phyloP scores from a whole-genome alignment of 2,797 vertebrate species.

The Urophycis tenuis region DNA sequence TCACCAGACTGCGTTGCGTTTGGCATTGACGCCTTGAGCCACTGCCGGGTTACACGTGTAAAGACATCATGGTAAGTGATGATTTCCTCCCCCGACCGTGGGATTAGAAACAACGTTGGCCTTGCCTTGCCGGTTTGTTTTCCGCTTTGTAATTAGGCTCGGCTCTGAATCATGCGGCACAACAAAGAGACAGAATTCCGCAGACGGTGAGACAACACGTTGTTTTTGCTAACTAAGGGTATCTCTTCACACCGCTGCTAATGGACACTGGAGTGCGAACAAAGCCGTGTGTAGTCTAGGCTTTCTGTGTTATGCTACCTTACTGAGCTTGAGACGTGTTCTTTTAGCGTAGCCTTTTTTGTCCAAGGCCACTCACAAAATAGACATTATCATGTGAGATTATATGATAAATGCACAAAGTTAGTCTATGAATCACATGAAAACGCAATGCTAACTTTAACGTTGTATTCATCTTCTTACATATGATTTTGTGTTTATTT shows the following conservation, averaged over 20 bases:
- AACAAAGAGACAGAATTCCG: not conserved
- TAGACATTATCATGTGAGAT: no score
- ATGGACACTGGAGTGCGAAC: not conserved
- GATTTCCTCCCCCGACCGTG: not conserved
- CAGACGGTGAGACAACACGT: not conserved
- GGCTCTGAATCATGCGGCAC: constrained; percentile 13
- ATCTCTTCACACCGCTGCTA: not conserved
- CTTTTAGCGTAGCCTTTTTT: no score
- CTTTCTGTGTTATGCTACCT: not conserved
- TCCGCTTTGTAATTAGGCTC: constrained; percentile 35
- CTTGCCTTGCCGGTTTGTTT: constrained; percentile 20
- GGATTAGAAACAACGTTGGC: not conserved
- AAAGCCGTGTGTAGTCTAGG: not conserved
- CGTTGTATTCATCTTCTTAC: no score
- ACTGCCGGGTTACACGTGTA: not conserved
- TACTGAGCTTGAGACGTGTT: no score
- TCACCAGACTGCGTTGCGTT: not conserved
- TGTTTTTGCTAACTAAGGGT: not conserved
- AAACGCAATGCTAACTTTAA: no score
- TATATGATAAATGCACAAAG: no score
- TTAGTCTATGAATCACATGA: no score
- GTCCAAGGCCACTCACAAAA: no score
- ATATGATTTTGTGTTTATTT: not conserved
- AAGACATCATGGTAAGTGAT: not conserved
- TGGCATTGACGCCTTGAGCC: not conserved